Evolutionary conservation across 2,113 vertebrate genomes (phyloP), one percentile per base, ranked within the genome.

Genomic region (Cisticola juncidis): DNA sequence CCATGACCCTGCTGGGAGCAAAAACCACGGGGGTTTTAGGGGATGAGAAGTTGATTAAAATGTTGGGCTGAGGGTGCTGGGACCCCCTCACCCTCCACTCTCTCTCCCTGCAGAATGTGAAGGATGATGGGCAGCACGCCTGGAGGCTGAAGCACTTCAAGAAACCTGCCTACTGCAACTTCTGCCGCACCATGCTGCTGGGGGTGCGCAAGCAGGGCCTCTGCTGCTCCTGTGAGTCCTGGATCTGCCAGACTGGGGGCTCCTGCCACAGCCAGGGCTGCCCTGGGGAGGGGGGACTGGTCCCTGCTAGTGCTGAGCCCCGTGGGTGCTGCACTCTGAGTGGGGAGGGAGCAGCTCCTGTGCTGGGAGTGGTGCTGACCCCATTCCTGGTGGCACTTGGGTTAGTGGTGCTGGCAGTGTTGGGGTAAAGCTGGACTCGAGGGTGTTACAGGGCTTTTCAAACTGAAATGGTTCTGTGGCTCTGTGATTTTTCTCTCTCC

Each of bases 61-160:
- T 7, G 12, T 8, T 0, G 8, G 21, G 21, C 35, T 77, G 68
- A 48, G 72, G 3, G 17, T 3, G 7, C 51, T 56, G 50, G 35
- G 35, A 22, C 9, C 9, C 19, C 14, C 26, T 38, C 5, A 3
- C 50, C 20, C 11, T 71, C 25, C 0, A 1, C 42, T 53, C 5
- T 47, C 15, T 11, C 57, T 40, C 44, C 17, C 77, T 47, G 19
- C 95, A 99, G 99, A 98, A 98, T 0, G 98, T 98, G 56, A 98
- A 98, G 85, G 99, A 99, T 2, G 99, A 99, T 0, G 99, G 99
- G 35, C 98, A 99, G 51, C 99, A 99, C 0, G 98, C 98, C 48
- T 99, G 99, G 99, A 98, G 98, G 94, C 96, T 99, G 97, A 99
- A 99, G 97, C 99, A 99, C 94, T 99, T 99, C 98, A 99, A 99